These are phyloP conservation scores for Bambusicola thoracicus DNA, from an alignment of 2,113 vertebrate species.

Conservation along the genomic window DNA sequence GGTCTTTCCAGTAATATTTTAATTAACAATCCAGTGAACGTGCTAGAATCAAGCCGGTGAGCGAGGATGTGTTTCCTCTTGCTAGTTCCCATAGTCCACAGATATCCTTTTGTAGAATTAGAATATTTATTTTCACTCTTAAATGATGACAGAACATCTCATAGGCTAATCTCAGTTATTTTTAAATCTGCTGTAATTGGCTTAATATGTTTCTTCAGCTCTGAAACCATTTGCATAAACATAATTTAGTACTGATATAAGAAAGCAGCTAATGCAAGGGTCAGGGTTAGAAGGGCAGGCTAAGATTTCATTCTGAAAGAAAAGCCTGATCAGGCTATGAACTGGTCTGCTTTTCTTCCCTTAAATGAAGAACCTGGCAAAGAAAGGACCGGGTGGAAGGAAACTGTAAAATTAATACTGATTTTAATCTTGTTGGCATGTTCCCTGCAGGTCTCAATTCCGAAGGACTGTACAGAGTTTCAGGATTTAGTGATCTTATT, in stretches of 20 bases:
- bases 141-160: constrained; percentile 5
- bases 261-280: background rate
- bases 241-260: constrained; percentile 35
- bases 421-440: constrained; percentile 3
- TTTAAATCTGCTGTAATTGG: constrained; percentile 43
- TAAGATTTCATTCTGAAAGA: constrained; percentile 46
- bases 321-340: constrained; percentile 39
- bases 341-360: background rate
- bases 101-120: background rate
- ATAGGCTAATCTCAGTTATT: constrained; percentile 41
- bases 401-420: background rate
- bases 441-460: constrained; percentile 91
- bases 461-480: constrained; percentile 97
- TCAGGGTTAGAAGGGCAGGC: constrained; percentile 33
- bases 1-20: no score
- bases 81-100: background rate
- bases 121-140: background rate
- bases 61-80: background rate
- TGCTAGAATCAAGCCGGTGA: background rate
- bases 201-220: constrained; percentile 54
- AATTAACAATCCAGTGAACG: background rate
- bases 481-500: constrained; percentile 97
- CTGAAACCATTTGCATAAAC: constrained; percentile 1
- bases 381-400: background rate
- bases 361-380: background rate